Base-by-base conservation (phyloP, 2,888 invertebrate species). In the Cheilosia pagana region DNA sequence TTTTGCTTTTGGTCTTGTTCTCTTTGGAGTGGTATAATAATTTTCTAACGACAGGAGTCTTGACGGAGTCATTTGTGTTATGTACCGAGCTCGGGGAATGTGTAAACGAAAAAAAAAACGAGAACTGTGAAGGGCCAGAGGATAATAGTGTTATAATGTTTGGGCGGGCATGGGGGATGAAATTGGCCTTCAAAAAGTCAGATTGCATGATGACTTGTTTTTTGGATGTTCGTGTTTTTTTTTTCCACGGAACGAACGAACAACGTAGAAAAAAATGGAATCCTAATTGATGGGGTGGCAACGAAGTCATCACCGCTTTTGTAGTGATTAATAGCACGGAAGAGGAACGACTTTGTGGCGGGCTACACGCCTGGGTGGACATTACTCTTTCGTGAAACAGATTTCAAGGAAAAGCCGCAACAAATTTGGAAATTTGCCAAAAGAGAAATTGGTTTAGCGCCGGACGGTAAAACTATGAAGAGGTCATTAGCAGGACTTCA, bases 231-330 rank as follows among this genome's bases (percentile, higher is more conserved):
- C 71, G 75, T 85, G 81, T 67, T 79, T 78, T 68, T 82, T 62
- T 55, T n/a, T n/a, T n/a, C n/a, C n/a, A 53, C 45, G 68, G 31
- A 72, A 67, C 31, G 72, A 50, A 55, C n/a, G 50, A 59, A 82
- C 21, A 16, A 41, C 39, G n/a, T n/a, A 28, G 14, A 70, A 81
- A 75, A 70, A 76, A 76, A 65, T 70, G 59, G 60, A 81, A 81
- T 81, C 81, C 85, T 81, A 85, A 85, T 85, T 85, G 81, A 85
- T 76, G 75, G 79, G 85, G 85, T 81, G 85, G 79, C 81, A 85
- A 85, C 85, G 65, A 85, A 85, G 81, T 85, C 85, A 85, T 85
- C 85, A 85, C 85, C 79, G 85, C 60, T 85, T 85, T 85, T 60
- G 43, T 75, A 60, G 67, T 81, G 85, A 85, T 85, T 85, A 81